Conservation (phyloP, 2,888 invertebrate genomes). For the Hydrotaea cyrtoneurina region DNA sequence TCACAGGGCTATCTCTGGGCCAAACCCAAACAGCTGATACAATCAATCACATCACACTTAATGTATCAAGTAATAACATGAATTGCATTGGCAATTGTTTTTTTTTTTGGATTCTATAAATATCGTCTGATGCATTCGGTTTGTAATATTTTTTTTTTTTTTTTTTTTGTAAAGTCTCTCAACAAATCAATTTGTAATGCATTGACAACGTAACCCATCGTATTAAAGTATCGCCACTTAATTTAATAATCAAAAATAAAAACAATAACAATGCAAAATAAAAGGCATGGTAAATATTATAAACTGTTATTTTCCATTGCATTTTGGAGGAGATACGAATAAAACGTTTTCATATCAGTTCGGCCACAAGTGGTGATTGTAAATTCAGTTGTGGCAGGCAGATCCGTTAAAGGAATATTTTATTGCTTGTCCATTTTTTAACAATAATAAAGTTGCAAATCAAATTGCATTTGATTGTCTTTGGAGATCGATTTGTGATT, state of each 20-base stretch:
- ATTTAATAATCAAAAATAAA: background rate
- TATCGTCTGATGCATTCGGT: conserved; percentile 7
- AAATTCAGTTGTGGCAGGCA: background rate
- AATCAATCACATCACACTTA: background rate
- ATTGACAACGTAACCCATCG: background rate
- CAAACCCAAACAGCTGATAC: background rate
- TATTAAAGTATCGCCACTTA: no score
- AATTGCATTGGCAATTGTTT: background rate
- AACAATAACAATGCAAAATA: background rate
- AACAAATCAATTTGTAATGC: background rate
- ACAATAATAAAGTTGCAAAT: no score
- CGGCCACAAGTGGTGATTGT: background rate
- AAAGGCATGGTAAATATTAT: background rate
- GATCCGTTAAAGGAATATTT: background rate
- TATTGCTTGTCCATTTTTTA: no score
- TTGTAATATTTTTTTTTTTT: background rate
- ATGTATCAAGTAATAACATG: background rate
- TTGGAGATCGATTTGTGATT: no score
- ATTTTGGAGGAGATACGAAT: background rate
- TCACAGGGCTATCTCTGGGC: no score
- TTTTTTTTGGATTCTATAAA: conserved; percentile 23
- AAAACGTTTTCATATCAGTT: background rate
- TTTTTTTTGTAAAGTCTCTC: background rate
- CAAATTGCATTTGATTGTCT: no score
- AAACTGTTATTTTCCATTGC: conserved; percentile 13